Conservation (phyloP, 1,140 invertebrate genomes). For the Holotrichia oblita region DNA sequence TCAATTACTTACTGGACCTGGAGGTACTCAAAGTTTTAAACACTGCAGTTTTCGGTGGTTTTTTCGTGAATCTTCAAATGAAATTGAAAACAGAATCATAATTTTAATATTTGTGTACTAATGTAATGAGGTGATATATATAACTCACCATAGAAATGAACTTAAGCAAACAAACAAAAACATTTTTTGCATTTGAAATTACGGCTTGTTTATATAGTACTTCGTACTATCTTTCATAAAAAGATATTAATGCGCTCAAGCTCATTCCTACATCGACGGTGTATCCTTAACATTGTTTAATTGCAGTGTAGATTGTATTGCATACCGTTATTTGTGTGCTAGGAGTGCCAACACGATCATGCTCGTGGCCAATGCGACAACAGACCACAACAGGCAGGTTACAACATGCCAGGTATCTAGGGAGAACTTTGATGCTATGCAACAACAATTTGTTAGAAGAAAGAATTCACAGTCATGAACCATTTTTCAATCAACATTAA, state of each 20-base stretch:
- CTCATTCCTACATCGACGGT: neutral
- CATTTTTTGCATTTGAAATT: too few species aligned
- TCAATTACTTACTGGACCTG: slow-evolving; percentile 14
- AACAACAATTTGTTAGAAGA: slow-evolving; percentile 47
- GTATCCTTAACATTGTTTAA: neutral
- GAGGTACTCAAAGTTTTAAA: slow-evolving; percentile 13
- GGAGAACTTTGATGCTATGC: slow-evolving; percentile 55
- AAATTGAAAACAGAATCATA: slow-evolving; percentile 5
- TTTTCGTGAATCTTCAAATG: slow-evolving; percentile 30
- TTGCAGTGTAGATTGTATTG: slow-evolving; percentile 45
- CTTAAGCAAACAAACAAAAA: neutral
- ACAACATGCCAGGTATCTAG: slow-evolving; percentile 60
- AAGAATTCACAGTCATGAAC: slow-evolving; percentile 40
- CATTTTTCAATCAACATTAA: slow-evolving; percentile 44
- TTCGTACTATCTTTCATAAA: too few species aligned
- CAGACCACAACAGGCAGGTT: slow-evolving; percentile 58
- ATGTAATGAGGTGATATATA: slow-evolving; percentile 9
- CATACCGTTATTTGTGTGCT: slow-evolving; percentile 60
- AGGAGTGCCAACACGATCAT: slow-evolving; percentile 62
- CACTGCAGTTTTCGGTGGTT: slow-evolving; percentile 24
- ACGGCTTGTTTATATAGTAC: too few species aligned
- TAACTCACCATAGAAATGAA: too few species aligned
- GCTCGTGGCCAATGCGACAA: slow-evolving; percentile 61
- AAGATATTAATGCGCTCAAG: neutral
- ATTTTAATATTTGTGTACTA: slow-evolving; percentile 20